Percentiles rank a stretch among this genome's conserved stretches.
Conservation (phyloP, 1,140 invertebrate genomes). For the Formica selysi region DNA sequence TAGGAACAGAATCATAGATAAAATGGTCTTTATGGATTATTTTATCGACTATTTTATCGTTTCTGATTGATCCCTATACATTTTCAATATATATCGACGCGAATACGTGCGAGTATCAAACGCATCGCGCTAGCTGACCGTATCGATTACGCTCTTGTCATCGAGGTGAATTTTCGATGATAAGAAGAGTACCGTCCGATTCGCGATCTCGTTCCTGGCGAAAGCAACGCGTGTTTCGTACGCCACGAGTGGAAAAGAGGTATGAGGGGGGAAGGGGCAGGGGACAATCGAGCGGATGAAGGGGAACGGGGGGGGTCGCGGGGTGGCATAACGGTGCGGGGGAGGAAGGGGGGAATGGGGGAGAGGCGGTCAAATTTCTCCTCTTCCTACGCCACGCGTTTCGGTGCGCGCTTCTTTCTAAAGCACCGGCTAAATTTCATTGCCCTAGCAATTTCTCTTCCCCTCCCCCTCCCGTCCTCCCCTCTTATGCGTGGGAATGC, state of each 20-base stretch:
- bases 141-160: slow-evolving; percentile 42
- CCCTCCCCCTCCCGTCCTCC: background rate
- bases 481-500: background rate
- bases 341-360: background rate
- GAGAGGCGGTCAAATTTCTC: slow-evolving; percentile 31
- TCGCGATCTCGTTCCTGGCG: slow-evolving; percentile 13
- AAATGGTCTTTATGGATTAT: no score
- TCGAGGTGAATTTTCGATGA: background rate
- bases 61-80: no score
- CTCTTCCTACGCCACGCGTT: slow-evolving; percentile 7
- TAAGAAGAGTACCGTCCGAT: background rate
- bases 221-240: background rate
- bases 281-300: background rate
- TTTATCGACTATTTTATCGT: no score
- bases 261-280: no score
- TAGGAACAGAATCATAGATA: no score
- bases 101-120: no score
- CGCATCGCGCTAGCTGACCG: background rate
- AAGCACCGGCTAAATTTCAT: background rate
- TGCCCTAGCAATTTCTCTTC: background rate
- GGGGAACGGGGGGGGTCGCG: background rate
- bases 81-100: no score
- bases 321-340: no score
- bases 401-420: slow-evolving; percentile 9
- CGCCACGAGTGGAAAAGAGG: background rate